These are phyloP conservation scores for Brotula barbata DNA, from an alignment of 2,797 vertebrate species.

Conservation along the genomic window DNA sequence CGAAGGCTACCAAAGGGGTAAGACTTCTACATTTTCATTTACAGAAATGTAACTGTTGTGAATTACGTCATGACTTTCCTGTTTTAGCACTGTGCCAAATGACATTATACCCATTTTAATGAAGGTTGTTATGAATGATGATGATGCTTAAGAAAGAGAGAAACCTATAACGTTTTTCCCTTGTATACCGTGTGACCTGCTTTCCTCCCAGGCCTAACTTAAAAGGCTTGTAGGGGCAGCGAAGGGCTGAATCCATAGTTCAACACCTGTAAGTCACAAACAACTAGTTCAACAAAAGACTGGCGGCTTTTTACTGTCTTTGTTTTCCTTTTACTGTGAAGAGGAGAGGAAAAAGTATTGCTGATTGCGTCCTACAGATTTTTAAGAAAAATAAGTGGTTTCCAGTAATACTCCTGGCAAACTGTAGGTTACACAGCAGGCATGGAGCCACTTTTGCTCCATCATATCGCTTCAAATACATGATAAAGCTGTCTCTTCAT, in stretches of 20 bases:
- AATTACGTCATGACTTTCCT: slow-evolving; percentile 57
- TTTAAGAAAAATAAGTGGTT: slow-evolving; percentile 71
- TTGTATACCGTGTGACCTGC: slow-evolving; percentile 99
- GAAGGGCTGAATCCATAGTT: slow-evolving; percentile 98
- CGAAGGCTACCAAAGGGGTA: slow-evolving; percentile 78
- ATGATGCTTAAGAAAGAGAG: slow-evolving; percentile 73
- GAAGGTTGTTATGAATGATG: slow-evolving; percentile 55
- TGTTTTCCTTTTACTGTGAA: slow-evolving; percentile 79
- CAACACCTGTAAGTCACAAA: slow-evolving; percentile 99
- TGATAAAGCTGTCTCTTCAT: slow-evolving; percentile 42
- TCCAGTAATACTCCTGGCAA: slow-evolving; percentile 67
- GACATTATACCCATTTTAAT: slow-evolving; percentile 60
- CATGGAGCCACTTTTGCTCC: slow-evolving; percentile 17
- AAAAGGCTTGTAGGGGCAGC: slow-evolving; percentile 99
- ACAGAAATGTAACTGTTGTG: slow-evolving; percentile 75
- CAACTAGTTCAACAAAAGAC: slow-evolving; percentile 91
- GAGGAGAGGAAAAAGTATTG: slow-evolving; percentile 80
- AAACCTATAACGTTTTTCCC: slow-evolving; percentile 80
- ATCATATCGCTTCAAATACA: slow-evolving; percentile 25
- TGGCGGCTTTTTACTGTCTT: slow-evolving; percentile 81
- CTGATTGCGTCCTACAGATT: slow-evolving; percentile 65
- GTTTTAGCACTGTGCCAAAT: slow-evolving; percentile 57
- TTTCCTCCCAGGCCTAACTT: slow-evolving; percentile 99
- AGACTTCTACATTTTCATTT: slow-evolving; percentile 85
- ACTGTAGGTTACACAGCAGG: slow-evolving; percentile 27